Base-by-base conservation (phyloP, 92 coral and sea anemone genomes). In the Umimayanthus chanpuru region DNA sequence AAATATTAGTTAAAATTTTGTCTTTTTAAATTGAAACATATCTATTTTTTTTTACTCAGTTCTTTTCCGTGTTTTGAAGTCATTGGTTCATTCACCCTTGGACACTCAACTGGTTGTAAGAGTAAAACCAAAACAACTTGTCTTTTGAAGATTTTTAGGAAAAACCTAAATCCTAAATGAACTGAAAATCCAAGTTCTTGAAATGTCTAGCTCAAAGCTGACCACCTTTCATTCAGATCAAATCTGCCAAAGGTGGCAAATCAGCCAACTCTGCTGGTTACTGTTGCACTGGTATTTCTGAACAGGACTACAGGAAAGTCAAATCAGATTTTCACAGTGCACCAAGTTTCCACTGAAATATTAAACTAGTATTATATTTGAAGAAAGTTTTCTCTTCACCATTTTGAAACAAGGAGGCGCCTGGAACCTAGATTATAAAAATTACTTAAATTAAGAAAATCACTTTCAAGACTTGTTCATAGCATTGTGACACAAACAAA, bases 301-400 rank as follows among this genome's bases (percentile, higher is more conserved):
- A 88, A 39, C 39, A 85, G 39, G 91, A 40, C 91, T 71, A 91
- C 83, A 71, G 80, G 55, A 73, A 88, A 88, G 91, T 87, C 93
- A 90, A 81, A 78, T 49, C 93, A 91, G 93, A 91, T 91, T 91
- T 91, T 91, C 91, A 88, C 91, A 88, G 91, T 91, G 93, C 91
- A 85, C 25, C 26, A 75, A 75, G 7, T 20, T 61, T 61, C n/a
- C 21, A 1, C 26, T 61, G 29, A 18, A 8, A 30, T 72, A n/a
- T n/a, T n/a, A n/a, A 9, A 72, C 40, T 26, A 20, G 36, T 71
- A 28, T 2, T 72, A 70, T 56, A 56, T 15, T 15, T 56, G 65
- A 14, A 2, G 23, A 9, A 56, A 56, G 65, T 56, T 56, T 56
- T 56, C 18, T 56, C 23, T 56, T 56, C 65, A 56, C 65, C 11